Evolutionary conservation across 2,888 invertebrate genomes (phyloP), one percentile per base, ranked within the genome.

Genomic region (Acanthococcus lagerstroemiae): DNA sequence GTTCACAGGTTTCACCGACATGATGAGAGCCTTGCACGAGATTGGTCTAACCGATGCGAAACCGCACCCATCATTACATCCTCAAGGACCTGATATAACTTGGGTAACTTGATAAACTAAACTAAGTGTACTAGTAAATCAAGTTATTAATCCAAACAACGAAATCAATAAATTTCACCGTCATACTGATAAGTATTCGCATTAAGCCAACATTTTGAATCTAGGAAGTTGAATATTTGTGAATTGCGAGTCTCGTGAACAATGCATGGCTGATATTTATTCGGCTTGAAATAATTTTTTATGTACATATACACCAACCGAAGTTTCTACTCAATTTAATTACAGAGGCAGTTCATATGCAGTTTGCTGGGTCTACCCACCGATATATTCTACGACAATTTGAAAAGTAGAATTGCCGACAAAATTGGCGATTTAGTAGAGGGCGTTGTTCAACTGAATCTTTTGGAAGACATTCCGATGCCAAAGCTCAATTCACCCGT

Each of bases 51-150:
- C 97, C 55, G 90, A 92, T 75, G 83, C 87, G 0, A 87, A 87
- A 72, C 86, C 87, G 2, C 89, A 93, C 77, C 88, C 96, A 0
- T 83, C 86, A 72, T 80, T 99, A n/a, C 97, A 99, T 76, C 89
- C 90, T 0, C 88, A 88, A 74, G 97, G 97, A 50, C 97, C 97
- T 0, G 92, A 92, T 69, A 85, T 96, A 27, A 95, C 95, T 9
- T 99, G 99, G 99, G 90, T n/a, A n/a, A n/a, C n/a, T n/a, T n/a
- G n/a, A n/a, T n/a, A n/a, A n/a, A n/a, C n/a, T n/a, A n/a, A n/a
- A n/a, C n/a, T n/a, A n/a, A n/a, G n/a, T n/a, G n/a, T n/a, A n/a
- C n/a, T n/a, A n/a, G n/a, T n/a, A n/a, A n/a, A n/a, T n/a, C n/a
- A n/a, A n/a, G n/a, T n/a, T n/a, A n/a, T n/a, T n/a, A n/a, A n/a